A percentile compares a stretch with the other conserved stretches of the same genome.
Conservation (phyloP, 2,797 vertebrate genomes). For the Discoglossus pictus region DNA sequence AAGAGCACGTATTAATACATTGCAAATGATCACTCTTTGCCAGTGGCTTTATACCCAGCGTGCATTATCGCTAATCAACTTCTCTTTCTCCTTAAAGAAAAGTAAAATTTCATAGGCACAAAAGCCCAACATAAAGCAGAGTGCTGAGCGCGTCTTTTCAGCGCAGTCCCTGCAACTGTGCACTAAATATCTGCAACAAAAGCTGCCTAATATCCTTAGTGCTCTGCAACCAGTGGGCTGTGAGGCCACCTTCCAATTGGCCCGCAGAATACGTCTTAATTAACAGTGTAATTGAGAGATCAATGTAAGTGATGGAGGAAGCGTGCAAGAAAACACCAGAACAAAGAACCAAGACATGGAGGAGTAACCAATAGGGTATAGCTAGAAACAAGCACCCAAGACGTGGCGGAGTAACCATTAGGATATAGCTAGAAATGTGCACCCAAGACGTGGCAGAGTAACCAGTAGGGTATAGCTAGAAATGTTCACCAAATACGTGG, state of each 20-base stretch:
- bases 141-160: neutral
- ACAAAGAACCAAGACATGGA: conserved; percentile 14
- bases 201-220: conserved; percentile 48
- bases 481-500: neutral
- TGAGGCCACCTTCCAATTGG: conserved; percentile 30
- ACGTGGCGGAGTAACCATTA: too few species aligned
- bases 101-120: conserved; percentile 12
- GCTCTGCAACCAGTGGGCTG: conserved; percentile 40
- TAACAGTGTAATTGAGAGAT: conserved; percentile 60
- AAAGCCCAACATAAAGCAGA: conserved; percentile 6
- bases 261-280: conserved; percentile 61
- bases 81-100: conserved; percentile 1
- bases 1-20: too few species aligned
- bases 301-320: conserved; percentile 37
- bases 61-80: neutral
- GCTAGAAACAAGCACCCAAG: too few species aligned
- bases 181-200: conserved; percentile 24
- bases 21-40: neutral
- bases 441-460: too few species aligned
- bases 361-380: too few species aligned
- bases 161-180: neutral
- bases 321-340: conserved; percentile 6
- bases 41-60: neutral
- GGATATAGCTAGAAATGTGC: too few species aligned
- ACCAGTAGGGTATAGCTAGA: too few species aligned